phyloP scores from a whole-genome alignment of 2,113 vertebrate genomes.

The Zingel zingel region DNA sequence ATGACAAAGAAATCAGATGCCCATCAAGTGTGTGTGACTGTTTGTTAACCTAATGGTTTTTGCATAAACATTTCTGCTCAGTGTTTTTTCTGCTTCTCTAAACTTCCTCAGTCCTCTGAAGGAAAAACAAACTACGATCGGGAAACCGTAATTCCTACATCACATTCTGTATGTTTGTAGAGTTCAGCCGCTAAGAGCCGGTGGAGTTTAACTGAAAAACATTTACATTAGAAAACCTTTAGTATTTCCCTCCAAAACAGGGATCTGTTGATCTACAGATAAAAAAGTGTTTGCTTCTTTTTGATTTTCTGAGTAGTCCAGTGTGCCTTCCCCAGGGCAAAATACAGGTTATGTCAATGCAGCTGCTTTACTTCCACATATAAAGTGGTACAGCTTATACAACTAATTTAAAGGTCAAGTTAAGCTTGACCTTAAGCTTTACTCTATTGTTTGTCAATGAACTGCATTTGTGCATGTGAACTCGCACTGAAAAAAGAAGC shows the following conservation, averaged over 20 bases:
- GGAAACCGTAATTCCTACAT: slow-evolving; percentile 53
- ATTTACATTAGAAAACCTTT: slow-evolving; percentile 39
- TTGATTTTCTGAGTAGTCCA: not conserved
- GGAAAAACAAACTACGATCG: slow-evolving; percentile 62
- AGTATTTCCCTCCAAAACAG: slow-evolving; percentile 9
- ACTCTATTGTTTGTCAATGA: not conserved
- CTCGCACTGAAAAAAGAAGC: not conserved
- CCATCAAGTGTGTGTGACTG: slow-evolving; percentile 22
- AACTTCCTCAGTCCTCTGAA: slow-evolving; percentile 52
- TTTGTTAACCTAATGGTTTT: slow-evolving; percentile 46
- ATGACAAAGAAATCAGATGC: slow-evolving; percentile 40
- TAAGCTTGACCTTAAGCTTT: not conserved
- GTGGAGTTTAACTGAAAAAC: slow-evolving; percentile 42
- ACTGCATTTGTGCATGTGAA: not conserved
- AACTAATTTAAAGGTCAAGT: not conserved
- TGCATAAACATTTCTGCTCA: slow-evolving; percentile 42
- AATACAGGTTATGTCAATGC: not conserved
- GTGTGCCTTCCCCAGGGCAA: not conserved
- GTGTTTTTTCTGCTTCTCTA: slow-evolving; percentile 43
- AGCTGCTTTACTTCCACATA: not conserved
- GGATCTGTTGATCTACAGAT: slow-evolving; percentile 23
- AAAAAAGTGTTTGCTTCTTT: slow-evolving; percentile 37
- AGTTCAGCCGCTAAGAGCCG: slow-evolving; percentile 24
- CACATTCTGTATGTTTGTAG: slow-evolving; percentile 50
- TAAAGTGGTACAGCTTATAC: not conserved